phyloP scores from a whole-genome alignment of 2,797 vertebrate species.

The Sebastes matsubarae region DNA sequence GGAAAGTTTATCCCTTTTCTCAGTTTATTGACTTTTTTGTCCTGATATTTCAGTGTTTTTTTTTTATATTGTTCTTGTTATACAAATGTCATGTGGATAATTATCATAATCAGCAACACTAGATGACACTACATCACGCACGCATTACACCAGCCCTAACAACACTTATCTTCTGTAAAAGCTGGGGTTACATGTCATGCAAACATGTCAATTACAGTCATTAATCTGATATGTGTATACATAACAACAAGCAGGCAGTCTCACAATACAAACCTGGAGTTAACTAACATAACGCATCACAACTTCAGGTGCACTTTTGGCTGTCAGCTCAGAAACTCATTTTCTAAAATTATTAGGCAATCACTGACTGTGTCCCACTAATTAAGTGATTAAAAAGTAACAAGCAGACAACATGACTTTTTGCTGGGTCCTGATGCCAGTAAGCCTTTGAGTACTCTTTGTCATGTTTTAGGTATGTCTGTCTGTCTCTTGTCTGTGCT shows the following conservation, averaged over 20 bases:
- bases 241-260: background rate
- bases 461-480: too few species aligned
- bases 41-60: too few species aligned
- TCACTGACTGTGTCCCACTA: background rate
- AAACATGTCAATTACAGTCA: background rate
- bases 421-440: too few species aligned
- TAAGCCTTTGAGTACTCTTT: too few species aligned
- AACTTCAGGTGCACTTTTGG: background rate
- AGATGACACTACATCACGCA: background rate
- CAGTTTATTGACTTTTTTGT: too few species aligned
- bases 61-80: too few species aligned
- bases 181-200: background rate
- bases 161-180: background rate
- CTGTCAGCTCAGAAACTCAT: background rate
- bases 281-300: background rate
- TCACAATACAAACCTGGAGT: background rate
- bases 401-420: background rate
- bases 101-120: background rate
- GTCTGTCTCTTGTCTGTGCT: too few species aligned
- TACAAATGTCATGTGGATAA: background rate
- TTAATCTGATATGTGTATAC: background rate
- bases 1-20: too few species aligned
- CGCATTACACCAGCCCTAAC: background rate
- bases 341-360: background rate
- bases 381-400: slow-evolving; percentile 43